Evolutionary conservation across 2,888 invertebrate genomes (phyloP).

Genomic region (Thera obeliscata): DNA sequence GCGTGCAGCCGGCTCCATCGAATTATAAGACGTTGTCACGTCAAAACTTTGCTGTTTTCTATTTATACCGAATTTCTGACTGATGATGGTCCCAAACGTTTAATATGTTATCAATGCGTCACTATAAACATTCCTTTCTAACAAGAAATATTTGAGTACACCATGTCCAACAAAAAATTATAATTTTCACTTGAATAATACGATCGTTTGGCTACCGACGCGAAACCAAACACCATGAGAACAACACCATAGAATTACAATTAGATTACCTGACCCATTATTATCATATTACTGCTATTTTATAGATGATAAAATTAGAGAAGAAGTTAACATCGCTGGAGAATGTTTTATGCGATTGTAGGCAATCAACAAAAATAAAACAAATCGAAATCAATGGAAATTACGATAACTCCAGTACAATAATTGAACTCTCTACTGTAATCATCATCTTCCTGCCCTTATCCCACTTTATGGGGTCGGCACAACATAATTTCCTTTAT

Average conservation of each 20-base stretch:
- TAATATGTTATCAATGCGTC: too few relatives aligned
- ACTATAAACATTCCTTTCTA: neutral
- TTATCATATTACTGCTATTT: slow-evolving; percentile 39
- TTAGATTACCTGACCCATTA: slow-evolving; percentile 34
- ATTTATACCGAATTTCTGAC: neutral
- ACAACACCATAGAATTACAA: slow-evolving; percentile 34
- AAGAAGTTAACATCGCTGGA: neutral
- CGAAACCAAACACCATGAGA: slow-evolving; percentile 37
- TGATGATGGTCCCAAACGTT: neutral
- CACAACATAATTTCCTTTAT: too few relatives aligned
- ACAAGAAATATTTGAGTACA: neutral
- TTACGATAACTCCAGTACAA: neutral
- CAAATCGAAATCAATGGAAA: neutral
- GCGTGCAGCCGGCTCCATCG: too few relatives aligned
- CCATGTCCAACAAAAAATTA: slow-evolving; percentile 3
- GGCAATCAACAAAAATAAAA: neutral
- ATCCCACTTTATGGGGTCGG: too few relatives aligned
- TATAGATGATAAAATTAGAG: slow-evolving; percentile 35
- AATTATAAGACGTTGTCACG: too few relatives aligned
- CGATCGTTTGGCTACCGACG: slow-evolving; percentile 35
- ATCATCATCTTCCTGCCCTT: too few relatives aligned
- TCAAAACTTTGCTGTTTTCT: too few relatives aligned
- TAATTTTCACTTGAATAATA: slow-evolving; percentile 26
- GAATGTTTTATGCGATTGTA: neutral
- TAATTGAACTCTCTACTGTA: too few relatives aligned